A percentile compares a stretch with the other conserved stretches of the same genome.
Conservation (phyloP, 2,113 vertebrate genomes). For the Syngnathus typhle region DNA sequence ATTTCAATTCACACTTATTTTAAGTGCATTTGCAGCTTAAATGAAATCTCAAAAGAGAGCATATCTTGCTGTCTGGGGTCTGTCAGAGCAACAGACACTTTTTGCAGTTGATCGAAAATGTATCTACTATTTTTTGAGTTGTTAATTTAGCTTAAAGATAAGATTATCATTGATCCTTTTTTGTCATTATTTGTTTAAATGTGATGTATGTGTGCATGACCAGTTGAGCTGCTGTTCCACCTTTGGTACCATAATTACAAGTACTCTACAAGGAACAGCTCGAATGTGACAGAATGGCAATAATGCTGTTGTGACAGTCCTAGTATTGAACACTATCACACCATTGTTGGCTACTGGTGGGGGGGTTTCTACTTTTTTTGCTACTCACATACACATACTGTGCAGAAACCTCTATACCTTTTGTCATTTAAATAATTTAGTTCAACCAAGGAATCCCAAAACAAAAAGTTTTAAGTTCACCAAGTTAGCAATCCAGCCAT, state of each 20-base stretch:
- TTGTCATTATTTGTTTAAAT: background rate
- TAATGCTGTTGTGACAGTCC: background rate
- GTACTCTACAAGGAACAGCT: background rate
- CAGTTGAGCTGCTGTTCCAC: too few species aligned
- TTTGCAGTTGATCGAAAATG: background rate
- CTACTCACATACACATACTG: background rate
- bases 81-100: background rate
- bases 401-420: background rate
- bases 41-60: background rate
- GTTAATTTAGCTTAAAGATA: too few species aligned
- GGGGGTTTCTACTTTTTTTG: too few species aligned
- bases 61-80: background rate
- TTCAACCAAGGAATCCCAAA: background rate
- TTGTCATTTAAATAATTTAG: slow-evolving; percentile 1
- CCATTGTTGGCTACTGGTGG: background rate
- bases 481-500: slow-evolving; percentile 9
- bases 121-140: too few species aligned
- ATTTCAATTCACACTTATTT: background rate
- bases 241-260: background rate
- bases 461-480: slow-evolving; percentile 12
- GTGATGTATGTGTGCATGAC: background rate
- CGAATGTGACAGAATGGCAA: background rate
- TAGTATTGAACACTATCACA: background rate
- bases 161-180: too few species aligned
- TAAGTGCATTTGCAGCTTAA: background rate